These are phyloP conservation scores for Tamandua tetradactyla DNA, from an alignment of 2,797 vertebrate species.

Conservation along the genomic window DNA sequence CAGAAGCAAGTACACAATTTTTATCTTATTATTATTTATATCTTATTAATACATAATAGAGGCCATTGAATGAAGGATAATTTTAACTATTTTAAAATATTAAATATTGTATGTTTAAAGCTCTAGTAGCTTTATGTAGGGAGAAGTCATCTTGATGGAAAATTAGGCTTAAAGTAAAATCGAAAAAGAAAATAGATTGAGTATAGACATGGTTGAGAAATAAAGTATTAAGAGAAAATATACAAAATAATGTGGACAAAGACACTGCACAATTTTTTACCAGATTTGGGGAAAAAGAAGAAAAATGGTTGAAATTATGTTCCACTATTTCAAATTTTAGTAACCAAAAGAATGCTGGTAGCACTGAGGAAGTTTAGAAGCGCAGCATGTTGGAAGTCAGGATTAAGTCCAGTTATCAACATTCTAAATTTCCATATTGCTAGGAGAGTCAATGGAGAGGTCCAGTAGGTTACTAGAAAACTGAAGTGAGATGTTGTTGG, in stretches of 20 bases:
- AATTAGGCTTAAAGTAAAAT: not conserved
- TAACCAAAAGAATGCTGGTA: not conserved
- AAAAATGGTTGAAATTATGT: not conserved
- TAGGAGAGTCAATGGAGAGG: not conserved
- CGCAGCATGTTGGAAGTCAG: not conserved
- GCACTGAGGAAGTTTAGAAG: not conserved
- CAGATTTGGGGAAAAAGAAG: not conserved
- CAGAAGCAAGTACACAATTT: not conserved
- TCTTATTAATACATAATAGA: not conserved
- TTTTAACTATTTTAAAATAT: constrained; percentile 11
- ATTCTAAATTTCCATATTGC: not conserved
- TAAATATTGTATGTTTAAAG: not conserved
- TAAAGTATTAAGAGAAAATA: not conserved
- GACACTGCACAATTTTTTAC: not conserved
- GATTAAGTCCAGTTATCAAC: not conserved
- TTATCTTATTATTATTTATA: not conserved
- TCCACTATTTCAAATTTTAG: not conserved
- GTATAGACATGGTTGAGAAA: not conserved
- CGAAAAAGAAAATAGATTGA: no score
- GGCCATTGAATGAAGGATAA: not conserved
- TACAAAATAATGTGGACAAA: not conserved
- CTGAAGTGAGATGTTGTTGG: not conserved
- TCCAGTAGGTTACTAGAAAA: not conserved
- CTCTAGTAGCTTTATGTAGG: not conserved
- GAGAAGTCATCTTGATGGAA: not conserved